Evolutionary conservation across 2,888 invertebrate species (phyloP).

Genomic region (Dusona sp.): DNA sequence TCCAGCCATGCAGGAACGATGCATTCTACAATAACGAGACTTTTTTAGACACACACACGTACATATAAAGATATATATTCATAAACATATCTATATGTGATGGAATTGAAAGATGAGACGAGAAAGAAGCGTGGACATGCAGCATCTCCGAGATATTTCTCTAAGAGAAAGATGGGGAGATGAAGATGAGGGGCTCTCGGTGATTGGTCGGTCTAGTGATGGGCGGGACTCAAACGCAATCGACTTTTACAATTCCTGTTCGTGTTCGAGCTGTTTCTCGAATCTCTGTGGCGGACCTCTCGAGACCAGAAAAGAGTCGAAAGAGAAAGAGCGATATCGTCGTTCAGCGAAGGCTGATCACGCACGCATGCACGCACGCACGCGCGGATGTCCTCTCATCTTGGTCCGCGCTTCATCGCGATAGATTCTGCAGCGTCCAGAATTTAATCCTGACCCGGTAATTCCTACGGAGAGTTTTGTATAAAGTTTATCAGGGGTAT

Average conservation of each 20-base stretch:
- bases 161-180: constrained; percentile 63
- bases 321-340: constrained; percentile 29
- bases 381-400: constrained; percentile 37
- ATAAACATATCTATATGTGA: constrained; percentile 8
- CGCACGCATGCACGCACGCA: constrained; percentile 61
- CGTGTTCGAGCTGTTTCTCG: constrained; percentile 50
- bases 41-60: constrained; percentile 49
- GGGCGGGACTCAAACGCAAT: constrained; percentile 80
- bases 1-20: constrained; percentile 63
- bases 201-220: constrained; percentile 76
- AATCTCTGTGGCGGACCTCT: constrained; percentile 23
- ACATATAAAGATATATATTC: not conserved
- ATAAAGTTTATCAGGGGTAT: not conserved
- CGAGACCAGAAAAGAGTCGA: constrained; percentile 41
- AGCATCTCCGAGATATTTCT: constrained; percentile 29
- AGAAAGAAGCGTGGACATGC: constrained; percentile 38
- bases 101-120: constrained; percentile 16
- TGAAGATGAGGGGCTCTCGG: constrained; percentile 67
- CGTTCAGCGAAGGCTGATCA: constrained; percentile 31
- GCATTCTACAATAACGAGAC: constrained; percentile 36
- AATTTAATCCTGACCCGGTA: constrained; percentile 55
- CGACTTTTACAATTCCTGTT: constrained; percentile 75
- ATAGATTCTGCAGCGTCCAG: constrained; percentile 38
- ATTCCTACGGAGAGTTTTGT: constrained; percentile 20
- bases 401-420: constrained; percentile 9